Conservation (phyloP, 2,113 vertebrate species). For the Zapornia atra region DNA sequence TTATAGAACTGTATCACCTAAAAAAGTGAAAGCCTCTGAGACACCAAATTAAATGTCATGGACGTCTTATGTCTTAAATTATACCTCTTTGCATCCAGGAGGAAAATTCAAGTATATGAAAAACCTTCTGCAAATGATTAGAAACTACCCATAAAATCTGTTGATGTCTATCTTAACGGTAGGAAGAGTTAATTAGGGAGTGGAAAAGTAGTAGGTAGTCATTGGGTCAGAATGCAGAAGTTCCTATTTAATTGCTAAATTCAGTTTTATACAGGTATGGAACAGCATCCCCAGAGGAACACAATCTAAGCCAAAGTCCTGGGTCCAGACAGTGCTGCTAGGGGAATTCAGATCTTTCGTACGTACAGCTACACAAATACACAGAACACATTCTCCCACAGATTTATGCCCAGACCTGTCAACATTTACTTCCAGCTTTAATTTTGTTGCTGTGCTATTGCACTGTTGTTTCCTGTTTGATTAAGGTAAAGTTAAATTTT, state of each 20-base stretch:
- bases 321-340: background rate
- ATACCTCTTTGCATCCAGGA: background rate
- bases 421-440: background rate
- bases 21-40: background rate
- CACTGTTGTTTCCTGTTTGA: background rate
- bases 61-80: background rate
- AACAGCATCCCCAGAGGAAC: background rate
- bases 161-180: background rate
- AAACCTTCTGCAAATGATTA: background rate
- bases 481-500: background rate
- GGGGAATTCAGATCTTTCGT: background rate
- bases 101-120: background rate
- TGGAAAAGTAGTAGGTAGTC: background rate
- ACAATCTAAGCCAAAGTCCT: background rate
- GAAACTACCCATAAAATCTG: background rate
- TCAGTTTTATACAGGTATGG: background rate
- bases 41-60: background rate
- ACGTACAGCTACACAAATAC: background rate
- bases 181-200: background rate
- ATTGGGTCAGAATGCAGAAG: background rate
- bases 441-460: background rate
- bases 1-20: background rate
- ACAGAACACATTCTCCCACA: background rate
- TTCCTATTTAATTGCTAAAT: background rate
- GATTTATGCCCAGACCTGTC: background rate